These are phyloP conservation scores for Stegodyphus mimosarum DNA, from an alignment of 1,140 invertebrate species.

Conservation along the genomic window DNA sequence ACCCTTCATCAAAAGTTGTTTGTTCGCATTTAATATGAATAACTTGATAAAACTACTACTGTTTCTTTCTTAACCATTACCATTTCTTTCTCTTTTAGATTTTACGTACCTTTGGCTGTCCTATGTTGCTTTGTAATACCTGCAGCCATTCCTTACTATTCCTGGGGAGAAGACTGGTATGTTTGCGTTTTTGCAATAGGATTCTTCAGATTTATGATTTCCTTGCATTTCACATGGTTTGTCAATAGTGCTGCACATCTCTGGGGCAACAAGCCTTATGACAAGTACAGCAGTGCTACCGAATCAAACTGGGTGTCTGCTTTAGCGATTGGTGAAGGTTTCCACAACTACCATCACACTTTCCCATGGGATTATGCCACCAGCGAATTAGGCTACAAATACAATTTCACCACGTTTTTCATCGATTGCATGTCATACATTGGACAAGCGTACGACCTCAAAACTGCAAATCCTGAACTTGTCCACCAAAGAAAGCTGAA, in stretches of 20 bases:
- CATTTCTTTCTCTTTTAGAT: constrained; percentile 25
- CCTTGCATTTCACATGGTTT: constrained; percentile 68
- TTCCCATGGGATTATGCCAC: constrained; percentile 71
- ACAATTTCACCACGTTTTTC: constrained; percentile 71
- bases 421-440: constrained; percentile 70
- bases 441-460: constrained; percentile 71
- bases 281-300: constrained; percentile 69
- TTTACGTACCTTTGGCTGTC: constrained; percentile 68
- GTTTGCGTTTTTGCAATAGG: constrained; percentile 69
- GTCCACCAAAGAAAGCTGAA: not conserved
- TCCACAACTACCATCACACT: constrained; percentile 73
- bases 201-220: constrained; percentile 69
- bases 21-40: too few relatives aligned
- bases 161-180: constrained; percentile 69
- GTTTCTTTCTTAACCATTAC: too few relatives aligned
- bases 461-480: constrained; percentile 63
- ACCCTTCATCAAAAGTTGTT: too few relatives aligned
- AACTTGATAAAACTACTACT: too few relatives aligned
- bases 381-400: constrained; percentile 69
- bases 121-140: constrained; percentile 70
- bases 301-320: constrained; percentile 69
- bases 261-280: constrained; percentile 69
- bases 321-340: constrained; percentile 69
- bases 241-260: constrained; percentile 73
- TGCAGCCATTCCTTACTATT: constrained; percentile 69